Percentiles rank a stretch among this genome's conserved stretches.
Conservation (phyloP, 2,888 invertebrate genomes). For the Malachius bipustulatus region DNA sequence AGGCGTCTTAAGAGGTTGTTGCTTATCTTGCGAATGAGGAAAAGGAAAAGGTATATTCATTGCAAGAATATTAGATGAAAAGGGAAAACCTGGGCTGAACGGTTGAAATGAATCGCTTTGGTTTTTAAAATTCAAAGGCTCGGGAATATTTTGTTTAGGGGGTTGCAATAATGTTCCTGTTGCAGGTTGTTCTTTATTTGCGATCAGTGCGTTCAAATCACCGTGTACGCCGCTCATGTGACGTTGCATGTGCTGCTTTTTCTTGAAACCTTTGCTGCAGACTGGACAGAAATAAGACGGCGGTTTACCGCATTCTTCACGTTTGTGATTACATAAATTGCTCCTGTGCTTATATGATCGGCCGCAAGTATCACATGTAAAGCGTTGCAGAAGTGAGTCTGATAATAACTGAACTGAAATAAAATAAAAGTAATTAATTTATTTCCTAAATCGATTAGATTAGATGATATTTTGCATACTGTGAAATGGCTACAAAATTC, state of each 20-base stretch:
- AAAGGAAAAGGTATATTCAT: too few species aligned
- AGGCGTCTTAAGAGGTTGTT: too few species aligned
- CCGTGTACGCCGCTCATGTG: constrained; percentile 25
- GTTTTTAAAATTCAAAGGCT: too few species aligned
- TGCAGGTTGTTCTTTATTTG: constrained; percentile 6
- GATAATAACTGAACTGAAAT: not conserved
- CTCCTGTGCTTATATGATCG: constrained; percentile 34
- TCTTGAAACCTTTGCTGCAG: constrained; percentile 33
- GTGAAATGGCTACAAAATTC: too few species aligned
- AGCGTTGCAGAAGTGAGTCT: constrained; percentile 15
- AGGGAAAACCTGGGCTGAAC: too few species aligned
- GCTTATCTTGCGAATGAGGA: too few species aligned
- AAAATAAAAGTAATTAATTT: too few species aligned
- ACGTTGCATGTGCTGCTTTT: constrained; percentile 30
- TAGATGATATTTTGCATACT: too few species aligned
- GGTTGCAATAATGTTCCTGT: constrained; percentile 11
- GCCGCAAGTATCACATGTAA: constrained; percentile 26
- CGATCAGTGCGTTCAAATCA: constrained; percentile 15
- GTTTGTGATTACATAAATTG: constrained; percentile 38
- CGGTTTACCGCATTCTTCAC: constrained; percentile 40
- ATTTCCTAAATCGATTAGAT: too few species aligned
- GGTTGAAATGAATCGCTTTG: too few species aligned
- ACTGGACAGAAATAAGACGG: constrained; percentile 38
- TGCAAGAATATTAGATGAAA: too few species aligned
- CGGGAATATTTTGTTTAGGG: too few species aligned